Evolutionary conservation across 2,113 vertebrate species (phyloP).

Genomic region (Ciconia stormi): DNA sequence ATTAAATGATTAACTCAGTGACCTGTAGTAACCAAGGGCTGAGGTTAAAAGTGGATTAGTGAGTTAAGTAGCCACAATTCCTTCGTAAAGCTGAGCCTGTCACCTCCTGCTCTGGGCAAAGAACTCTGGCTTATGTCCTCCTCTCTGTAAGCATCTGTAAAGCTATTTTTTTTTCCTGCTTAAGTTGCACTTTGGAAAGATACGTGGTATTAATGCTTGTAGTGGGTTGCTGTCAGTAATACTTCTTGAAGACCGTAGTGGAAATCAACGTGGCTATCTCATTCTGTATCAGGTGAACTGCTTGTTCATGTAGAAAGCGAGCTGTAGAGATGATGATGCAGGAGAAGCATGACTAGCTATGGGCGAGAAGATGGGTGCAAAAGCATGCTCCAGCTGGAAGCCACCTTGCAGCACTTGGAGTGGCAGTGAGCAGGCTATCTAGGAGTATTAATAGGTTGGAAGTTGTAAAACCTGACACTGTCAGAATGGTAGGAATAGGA

Average conservation of each 20-base stretch:
- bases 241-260: neutral
- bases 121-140: neutral
- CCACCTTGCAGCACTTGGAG: neutral
- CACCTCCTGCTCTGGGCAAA: neutral
- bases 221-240: neutral
- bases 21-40: constrained; percentile 16
- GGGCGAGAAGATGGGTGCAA: neutral
- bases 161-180: neutral
- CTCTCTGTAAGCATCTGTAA: neutral
- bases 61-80: neutral
- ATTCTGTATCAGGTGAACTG: neutral
- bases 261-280: neutral
- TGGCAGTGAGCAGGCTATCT: neutral
- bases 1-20: constrained; percentile 30
- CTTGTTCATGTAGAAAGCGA: neutral
- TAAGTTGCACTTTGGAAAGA: neutral
- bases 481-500: neutral
- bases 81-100: constrained; percentile 2
- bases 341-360: neutral
- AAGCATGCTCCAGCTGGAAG: neutral
- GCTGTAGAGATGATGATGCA: neutral
- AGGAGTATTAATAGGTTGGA: neutral
- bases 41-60: constrained; percentile 50
- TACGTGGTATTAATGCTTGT: neutral
- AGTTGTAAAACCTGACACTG: neutral